A percentile compares a stretch with the other conserved stretches of the same genome.
phyloP scores from a whole-genome alignment of 2,888 invertebrate species.

The Cynaeus angustus region DNA sequence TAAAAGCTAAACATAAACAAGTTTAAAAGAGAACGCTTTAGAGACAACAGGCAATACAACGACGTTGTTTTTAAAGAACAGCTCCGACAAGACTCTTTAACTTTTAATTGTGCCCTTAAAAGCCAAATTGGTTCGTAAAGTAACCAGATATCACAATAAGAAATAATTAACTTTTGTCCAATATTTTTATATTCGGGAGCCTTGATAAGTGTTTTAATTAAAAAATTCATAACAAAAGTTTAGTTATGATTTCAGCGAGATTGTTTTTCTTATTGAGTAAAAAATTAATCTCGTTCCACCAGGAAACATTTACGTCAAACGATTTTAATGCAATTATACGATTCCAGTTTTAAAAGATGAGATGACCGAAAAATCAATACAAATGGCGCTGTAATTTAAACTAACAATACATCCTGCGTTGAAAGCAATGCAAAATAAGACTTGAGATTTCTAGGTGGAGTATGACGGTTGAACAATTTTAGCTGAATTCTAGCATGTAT shows the following conservation, averaged over 20 bases:
- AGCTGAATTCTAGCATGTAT: conserved; percentile 25
- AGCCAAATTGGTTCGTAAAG: conserved; percentile 22
- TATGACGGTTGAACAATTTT: conserved; percentile 24
- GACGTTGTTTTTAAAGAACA: conserved; percentile 23
- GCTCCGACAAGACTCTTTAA: conserved; percentile 24
- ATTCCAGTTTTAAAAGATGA: conserved; percentile 1
- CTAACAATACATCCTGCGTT: background rate
- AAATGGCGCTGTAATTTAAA: conserved; percentile 13
- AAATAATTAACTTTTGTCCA: conserved; percentile 28
- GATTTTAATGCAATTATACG: conserved; percentile 19
- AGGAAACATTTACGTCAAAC: conserved; percentile 15
- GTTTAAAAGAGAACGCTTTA: conserved; percentile 22
- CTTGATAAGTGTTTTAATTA: conserved; percentile 19
- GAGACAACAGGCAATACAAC: background rate
- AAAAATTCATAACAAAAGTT: conserved; percentile 31
- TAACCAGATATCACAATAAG: conserved; percentile 28
- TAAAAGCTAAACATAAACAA: conserved; percentile 9
- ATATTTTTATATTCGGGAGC: conserved; percentile 11
- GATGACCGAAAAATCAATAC: conserved; percentile 25
- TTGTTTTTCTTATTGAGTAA: conserved; percentile 14
- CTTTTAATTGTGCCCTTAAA: conserved; percentile 34
- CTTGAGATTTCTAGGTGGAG: conserved; percentile 3
- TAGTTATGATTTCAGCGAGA: conserved; percentile 10
- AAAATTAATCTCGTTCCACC: conserved; percentile 20
- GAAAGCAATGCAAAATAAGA: background rate